Percentiles rank a stretch among this genome's conserved stretches.
These are phyloP conservation scores for Sylvietta virens DNA, from an alignment of 2,113 vertebrate genomes.

Conservation along the genomic window DNA sequence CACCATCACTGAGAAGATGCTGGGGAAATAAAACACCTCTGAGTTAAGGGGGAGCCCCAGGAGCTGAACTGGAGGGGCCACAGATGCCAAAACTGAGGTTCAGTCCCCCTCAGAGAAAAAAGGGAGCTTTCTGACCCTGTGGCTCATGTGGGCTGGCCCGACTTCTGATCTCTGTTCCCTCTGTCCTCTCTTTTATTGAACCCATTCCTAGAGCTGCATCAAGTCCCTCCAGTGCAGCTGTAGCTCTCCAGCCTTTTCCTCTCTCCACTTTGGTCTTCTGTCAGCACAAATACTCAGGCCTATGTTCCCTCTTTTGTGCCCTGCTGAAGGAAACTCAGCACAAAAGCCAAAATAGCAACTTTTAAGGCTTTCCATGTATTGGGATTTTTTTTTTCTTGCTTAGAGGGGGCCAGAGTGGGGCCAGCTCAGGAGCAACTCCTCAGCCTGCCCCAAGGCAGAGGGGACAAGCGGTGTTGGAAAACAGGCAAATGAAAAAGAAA, in stretches of 20 bases:
- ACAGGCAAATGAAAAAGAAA: background rate
- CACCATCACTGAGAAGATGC: fast-evolving
- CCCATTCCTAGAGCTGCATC: background rate
- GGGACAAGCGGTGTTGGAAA: background rate
- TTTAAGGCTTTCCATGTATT: background rate
- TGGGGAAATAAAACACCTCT: background rate
- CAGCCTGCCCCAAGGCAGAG: background rate
- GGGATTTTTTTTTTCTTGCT: background rate
- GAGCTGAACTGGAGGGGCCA: background rate
- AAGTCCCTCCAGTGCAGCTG: background rate
- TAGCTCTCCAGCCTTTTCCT: background rate
- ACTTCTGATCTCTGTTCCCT: background rate
- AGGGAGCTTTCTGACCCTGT: background rate
- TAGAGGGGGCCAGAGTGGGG: background rate
- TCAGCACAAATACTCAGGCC: background rate
- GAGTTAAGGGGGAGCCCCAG: background rate
- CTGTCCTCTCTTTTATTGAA: background rate
- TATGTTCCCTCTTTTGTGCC: background rate
- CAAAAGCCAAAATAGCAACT: background rate
- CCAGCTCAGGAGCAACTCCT: background rate
- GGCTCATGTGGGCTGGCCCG: background rate
- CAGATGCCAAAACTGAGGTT: background rate
- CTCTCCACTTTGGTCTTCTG: background rate
- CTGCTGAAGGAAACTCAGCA: background rate
- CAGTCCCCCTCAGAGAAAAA: background rate